A percentile compares a stretch with the other conserved stretches of the same genome.
These are phyloP conservation scores for Anorthoa munda DNA, from an alignment of 2,888 invertebrate species.

Conservation along the genomic window DNA sequence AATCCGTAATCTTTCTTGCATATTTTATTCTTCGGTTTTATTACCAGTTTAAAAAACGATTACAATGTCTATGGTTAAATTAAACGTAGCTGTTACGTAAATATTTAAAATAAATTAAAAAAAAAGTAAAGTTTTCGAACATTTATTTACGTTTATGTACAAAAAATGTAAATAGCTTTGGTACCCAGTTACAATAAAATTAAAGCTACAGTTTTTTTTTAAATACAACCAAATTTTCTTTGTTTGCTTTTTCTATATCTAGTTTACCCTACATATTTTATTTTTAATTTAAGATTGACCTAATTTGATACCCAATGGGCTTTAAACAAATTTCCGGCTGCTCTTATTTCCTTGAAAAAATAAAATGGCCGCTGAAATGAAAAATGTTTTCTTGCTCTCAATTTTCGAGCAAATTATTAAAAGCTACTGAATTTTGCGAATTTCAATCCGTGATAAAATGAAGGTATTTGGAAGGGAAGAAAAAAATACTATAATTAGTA, in stretches of 20 bases:
- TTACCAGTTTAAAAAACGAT: background rate
- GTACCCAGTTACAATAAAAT: slow-evolving; percentile 2
- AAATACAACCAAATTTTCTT: background rate
- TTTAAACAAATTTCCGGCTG: slow-evolving; percentile 58
- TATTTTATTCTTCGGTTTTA: slow-evolving; percentile 4
- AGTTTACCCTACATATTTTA: background rate
- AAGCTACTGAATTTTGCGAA: slow-evolving; percentile 18
- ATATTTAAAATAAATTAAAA: background rate
- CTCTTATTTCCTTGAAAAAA: slow-evolving; percentile 42
- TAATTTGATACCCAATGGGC: slow-evolving; percentile 52
- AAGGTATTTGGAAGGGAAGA: slow-evolving; percentile 11
- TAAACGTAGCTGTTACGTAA: background rate
- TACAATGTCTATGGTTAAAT: background rate
- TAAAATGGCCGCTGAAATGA: slow-evolving; percentile 28
- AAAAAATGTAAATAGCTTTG: slow-evolving; percentile 21
- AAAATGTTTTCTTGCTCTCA: slow-evolving; percentile 30
- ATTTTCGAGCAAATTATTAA: slow-evolving; percentile 39
- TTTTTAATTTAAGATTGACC: slow-evolving; percentile 30
- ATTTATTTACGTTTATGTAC: slow-evolving; percentile 20
- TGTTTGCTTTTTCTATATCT: background rate
- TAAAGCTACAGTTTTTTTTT: background rate
- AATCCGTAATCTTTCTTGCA: slow-evolving; percentile 38
- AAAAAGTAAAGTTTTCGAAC: background rate
- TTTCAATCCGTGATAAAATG: slow-evolving; percentile 35
- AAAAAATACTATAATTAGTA: slow-evolving; percentile 30